phyloP scores from a whole-genome alignment of 2,888 invertebrate species.

The Colostygia pectinataria region DNA sequence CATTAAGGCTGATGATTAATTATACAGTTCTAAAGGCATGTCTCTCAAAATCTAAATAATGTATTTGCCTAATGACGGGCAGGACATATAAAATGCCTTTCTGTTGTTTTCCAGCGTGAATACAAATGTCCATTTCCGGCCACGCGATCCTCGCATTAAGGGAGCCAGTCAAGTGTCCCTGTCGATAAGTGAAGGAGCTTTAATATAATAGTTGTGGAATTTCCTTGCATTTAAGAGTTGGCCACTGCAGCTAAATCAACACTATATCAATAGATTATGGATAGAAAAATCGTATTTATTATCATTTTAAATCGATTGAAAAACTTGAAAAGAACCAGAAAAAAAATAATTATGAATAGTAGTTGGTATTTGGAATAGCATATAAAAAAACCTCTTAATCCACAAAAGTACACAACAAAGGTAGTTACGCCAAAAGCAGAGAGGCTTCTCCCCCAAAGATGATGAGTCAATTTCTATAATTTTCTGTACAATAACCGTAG shows the following conservation, averaged over 20 bases:
- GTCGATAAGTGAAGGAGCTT: constrained; percentile 47
- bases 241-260: no score
- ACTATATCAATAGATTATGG: no score
- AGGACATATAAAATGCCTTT: constrained; percentile 68
- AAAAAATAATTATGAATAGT: neutral
- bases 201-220: constrained; percentile 18
- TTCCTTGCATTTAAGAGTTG: constrained; percentile 7
- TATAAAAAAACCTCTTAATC: neutral
- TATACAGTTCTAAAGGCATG: constrained; percentile 49
- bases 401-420: constrained; percentile 10
- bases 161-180: constrained; percentile 63
- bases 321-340: neutral
- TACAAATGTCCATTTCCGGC: constrained; percentile 76
- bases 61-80: constrained; percentile 65
- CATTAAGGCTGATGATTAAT: constrained; percentile 39
- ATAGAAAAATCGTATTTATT: no score
- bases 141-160: constrained; percentile 78
- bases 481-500: constrained; percentile 43
- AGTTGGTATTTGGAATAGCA: neutral
- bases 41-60: constrained; percentile 59
- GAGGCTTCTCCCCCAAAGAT: constrained; percentile 27
- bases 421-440: constrained; percentile 17
- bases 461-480: constrained; percentile 39
- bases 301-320: no score
- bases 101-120: constrained; percentile 64